A percentile compares a stretch with the other conserved stretches of the same genome.
phyloP scores from a whole-genome alignment of 2,888 invertebrate species.

The Carterocephalus palaemon region DNA sequence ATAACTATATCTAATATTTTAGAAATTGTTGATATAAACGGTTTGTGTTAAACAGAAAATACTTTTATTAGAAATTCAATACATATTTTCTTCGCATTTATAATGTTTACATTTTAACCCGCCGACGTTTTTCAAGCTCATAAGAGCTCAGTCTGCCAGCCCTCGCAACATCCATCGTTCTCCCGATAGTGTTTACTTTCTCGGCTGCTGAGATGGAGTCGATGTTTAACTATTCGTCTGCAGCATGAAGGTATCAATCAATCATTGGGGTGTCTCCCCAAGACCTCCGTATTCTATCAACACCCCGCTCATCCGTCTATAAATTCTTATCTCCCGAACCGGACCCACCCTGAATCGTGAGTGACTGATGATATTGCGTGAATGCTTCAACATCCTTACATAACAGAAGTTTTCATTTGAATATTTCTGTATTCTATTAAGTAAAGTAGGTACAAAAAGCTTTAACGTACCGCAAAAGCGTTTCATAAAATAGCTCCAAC shows the following conservation, averaged over 20 bases:
- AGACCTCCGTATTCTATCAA: constrained; percentile 67
- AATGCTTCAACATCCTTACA: constrained; percentile 41
- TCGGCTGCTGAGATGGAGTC: constrained; percentile 28
- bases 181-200: constrained; percentile 36
- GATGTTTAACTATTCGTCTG: constrained; percentile 46
- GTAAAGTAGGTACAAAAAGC: constrained; percentile 8
- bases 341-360: constrained; percentile 54
- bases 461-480: constrained; percentile 1
- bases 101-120: constrained; percentile 1
- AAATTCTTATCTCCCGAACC: constrained; percentile 67
- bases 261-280: constrained; percentile 56
- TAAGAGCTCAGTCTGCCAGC: constrained; percentile 2
- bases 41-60: no score
- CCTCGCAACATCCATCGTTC: constrained; percentile 31
- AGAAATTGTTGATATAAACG: no score
- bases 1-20: neutral
- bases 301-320: constrained; percentile 62
- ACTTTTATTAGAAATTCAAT: no score
- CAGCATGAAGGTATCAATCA: constrained; percentile 57
- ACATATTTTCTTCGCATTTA: no score
- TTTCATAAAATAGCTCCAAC: constrained; percentile 1
- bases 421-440: constrained; percentile 20
- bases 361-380: constrained; percentile 66
- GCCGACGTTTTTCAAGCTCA: constrained; percentile 5
- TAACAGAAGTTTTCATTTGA: constrained; percentile 23